Base-by-base conservation (phyloP, 2,888 invertebrate genomes). In the Platynereis dumerilii region DNA sequence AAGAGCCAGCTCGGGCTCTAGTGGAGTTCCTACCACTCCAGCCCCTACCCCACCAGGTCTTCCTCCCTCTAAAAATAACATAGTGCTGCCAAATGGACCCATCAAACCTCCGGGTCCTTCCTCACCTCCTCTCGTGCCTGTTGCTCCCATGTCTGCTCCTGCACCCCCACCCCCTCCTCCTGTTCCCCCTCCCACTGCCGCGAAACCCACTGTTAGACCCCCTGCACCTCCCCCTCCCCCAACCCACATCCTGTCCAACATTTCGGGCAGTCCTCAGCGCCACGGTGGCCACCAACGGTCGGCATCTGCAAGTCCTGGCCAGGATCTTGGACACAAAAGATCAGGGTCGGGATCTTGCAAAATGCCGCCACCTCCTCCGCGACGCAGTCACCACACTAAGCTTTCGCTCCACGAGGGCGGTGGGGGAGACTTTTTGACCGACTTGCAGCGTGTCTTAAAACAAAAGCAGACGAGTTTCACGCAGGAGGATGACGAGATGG, bases 311-410 rank as follows among this genome's bases (percentile, higher is more conserved):
- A 39, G 42, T 24, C 57, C 63, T 2, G 45, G 42, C 29, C 52
- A 34, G n/a, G 48, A 48, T 3, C 5, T 12, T 34, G 34, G 34
- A 22, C 48, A 48, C 48, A n/a, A 22, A 22, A 48, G 48, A 48
- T 20, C 22, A 5, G 48, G 48, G 7, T 48, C 48, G 22, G 48
- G 48, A 22, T 5, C 20, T 5, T n/a, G 48, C 22, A 48, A 48
- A 55, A 56, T 39, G 27, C 69, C 69, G 15, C 70, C 70, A 0
- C 64, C 69, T 12, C 67, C 69, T 5, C 70, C 70, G 3, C 57
- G 58, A 39, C 54, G 70, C 15, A 56, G 60, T 22, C 57, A 60
- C 20, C 54, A 58, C 24, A 70, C 70, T 10, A 64, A 68, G 58
- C 59, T 70, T 20, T 64, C 66, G 10, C 22, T 58, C 12, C 34